Conservation (phyloP, 2,797 vertebrate species). For the Buceros bicornis region DNA sequence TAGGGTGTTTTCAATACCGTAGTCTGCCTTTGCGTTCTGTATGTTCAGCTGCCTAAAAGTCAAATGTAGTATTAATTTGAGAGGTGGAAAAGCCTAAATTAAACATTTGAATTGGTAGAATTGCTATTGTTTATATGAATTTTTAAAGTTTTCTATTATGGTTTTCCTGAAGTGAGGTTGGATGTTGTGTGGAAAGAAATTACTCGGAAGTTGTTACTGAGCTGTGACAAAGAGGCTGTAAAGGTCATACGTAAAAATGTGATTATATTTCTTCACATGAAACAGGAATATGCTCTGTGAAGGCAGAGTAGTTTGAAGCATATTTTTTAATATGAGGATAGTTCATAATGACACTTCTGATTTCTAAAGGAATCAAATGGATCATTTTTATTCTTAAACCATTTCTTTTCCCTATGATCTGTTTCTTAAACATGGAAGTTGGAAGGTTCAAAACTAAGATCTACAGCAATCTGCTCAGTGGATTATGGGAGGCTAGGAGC, state of each 20-base stretch:
- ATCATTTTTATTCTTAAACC: constrained; percentile 63
- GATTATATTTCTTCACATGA: constrained; percentile 62
- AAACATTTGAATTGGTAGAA: constrained; percentile 21
- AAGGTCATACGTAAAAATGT: constrained; percentile 71
- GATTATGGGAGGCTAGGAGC: background rate
- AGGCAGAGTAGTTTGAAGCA: constrained; percentile 47
- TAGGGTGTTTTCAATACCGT: background rate
- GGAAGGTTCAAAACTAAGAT: background rate
- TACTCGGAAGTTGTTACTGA: constrained; percentile 69
- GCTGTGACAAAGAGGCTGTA: constrained; percentile 71
- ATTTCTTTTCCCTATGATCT: background rate
- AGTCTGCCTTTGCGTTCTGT: background rate
- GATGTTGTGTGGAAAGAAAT: constrained; percentile 67
- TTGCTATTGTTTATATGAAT: constrained; percentile 14
- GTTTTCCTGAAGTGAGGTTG: constrained; percentile 58
- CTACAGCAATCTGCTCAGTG: background rate
- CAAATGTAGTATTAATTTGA: constrained; percentile 20
- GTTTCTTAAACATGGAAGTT: constrained; percentile 36
- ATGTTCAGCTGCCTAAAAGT: background rate
- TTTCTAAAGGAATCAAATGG: constrained; percentile 56
- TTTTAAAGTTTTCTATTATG: constrained; percentile 46
- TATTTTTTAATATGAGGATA: background rate
- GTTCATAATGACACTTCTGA: constrained; percentile 51
- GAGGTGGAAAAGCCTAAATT: constrained; percentile 14
- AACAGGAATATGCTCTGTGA: constrained; percentile 53